Evolutionary conservation across 1,140 invertebrate species (phyloP).

Genomic region (Ceratina japonica): DNA sequence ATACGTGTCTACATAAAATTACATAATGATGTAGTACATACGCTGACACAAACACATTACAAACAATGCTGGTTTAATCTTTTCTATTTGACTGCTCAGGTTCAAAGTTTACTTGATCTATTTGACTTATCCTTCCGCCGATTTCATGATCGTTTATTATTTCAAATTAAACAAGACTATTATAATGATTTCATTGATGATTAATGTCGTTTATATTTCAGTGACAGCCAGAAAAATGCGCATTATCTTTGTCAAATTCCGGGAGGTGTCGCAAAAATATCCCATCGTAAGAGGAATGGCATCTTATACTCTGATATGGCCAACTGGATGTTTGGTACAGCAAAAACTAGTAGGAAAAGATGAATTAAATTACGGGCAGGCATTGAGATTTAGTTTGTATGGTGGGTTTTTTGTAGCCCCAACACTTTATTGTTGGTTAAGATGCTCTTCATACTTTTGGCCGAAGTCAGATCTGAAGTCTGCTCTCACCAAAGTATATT

Average conservation of each 20-base stretch:
- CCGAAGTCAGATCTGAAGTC: constrained; percentile 83
- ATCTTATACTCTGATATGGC: constrained; percentile 87
- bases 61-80: background rate
- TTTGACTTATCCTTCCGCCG: background rate
- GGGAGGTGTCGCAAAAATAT: constrained; percentile 76
- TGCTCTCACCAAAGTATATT: constrained; percentile 84
- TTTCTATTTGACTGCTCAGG: background rate
- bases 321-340: constrained; percentile 82
- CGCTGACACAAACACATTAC: background rate
- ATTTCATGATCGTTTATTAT: background rate
- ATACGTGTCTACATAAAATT: constrained; percentile 13
- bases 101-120: background rate
- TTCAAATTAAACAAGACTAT: background rate
- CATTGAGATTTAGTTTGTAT: constrained; percentile 84
- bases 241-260: constrained; percentile 74
- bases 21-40: constrained; percentile 10
- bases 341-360: constrained; percentile 81
- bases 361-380: constrained; percentile 81
- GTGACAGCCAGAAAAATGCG: constrained; percentile 65
- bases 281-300: constrained; percentile 85
- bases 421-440: constrained; percentile 85
- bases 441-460: constrained; percentile 82
- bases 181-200: constrained; percentile 3
- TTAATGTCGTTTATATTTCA: constrained; percentile 37
- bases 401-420: constrained; percentile 86